Conservation (phyloP, 64 coral and sea anemone genomes). For the Montipora efflorescens region DNA sequence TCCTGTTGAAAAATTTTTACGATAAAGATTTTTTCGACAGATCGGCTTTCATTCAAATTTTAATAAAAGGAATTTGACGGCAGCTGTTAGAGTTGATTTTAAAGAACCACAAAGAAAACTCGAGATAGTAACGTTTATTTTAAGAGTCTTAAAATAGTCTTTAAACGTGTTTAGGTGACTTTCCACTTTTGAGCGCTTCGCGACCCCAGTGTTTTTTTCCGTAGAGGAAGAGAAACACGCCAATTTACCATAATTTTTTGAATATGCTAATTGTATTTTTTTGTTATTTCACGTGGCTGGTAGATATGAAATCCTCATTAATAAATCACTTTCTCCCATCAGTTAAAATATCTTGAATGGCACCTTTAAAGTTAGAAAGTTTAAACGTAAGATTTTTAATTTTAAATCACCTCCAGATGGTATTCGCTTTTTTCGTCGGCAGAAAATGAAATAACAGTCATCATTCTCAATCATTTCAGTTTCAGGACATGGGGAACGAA, state of each 20-base stretch:
- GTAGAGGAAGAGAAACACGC: neutral
- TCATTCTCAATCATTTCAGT: neutral
- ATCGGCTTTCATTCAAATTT: too few species aligned
- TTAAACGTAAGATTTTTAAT: neutral
- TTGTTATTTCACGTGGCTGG: constrained; percentile 23
- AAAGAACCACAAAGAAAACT: too few species aligned
- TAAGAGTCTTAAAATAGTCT: too few species aligned
- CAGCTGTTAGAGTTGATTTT: too few species aligned
- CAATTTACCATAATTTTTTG: neutral
- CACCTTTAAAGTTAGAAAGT: neutral
- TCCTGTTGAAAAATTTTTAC: too few species aligned
- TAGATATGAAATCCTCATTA: constrained; percentile 22
- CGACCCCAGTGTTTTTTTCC: too few species aligned
- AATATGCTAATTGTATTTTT: constrained; percentile 24
- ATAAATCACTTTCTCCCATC: neutral
- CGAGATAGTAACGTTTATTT: too few species aligned
- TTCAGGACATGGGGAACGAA: constrained; percentile 6
- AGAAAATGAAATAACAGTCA: neutral
- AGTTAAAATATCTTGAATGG: constrained; percentile 16
- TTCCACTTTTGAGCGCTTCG: too few species aligned
- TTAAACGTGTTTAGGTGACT: too few species aligned
- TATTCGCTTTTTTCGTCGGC: neutral
- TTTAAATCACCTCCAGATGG: neutral
- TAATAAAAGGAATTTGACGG: too few species aligned
- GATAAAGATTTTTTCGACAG: too few species aligned